Evolutionary conservation across 2,113 vertebrate species (phyloP), one percentile per base, ranked within the genome.

Genomic region (Bubo scandiacus): DNA sequence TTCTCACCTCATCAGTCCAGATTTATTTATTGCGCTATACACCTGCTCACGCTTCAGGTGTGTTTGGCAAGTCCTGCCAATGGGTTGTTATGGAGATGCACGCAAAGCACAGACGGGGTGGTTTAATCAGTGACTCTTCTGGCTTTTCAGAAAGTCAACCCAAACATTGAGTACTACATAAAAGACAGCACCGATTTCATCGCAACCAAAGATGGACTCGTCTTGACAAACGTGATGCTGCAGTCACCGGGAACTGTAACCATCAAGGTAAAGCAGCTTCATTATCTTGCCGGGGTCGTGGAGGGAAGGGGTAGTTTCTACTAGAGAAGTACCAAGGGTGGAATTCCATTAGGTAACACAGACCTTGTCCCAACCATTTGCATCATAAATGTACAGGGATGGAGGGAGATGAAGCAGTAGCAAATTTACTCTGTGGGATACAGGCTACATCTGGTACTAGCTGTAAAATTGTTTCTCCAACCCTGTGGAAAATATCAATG

Each of bases 101-200:
- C 0, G 1, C 36, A 36, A 81, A 75, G 32, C 75, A 40, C 72
- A 30, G 38, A 10, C 8, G 11, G 23, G 6, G 52, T 25, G 38
- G 20, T 82, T 88, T 94, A 43, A 91, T 80, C 70, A 32, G 27
- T 40, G 21, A 2, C 30, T 66, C 40, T 82, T 84, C 54, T 94
- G 93, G 2, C n/a, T 94, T 95, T 96, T 92, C 97, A 99, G 99
- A 98, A 98, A 71, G 8, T 98, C 89, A 99, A 99, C 96, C 98
- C 99, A 57, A 98, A 98, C 49, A 90, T 99, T 9, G 87, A 90
- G 67, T 99, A 99, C 38, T 97, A 96, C 91, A 97, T 99, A 61
- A 97, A 98, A 92, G 98, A 98, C 97, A 99, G 98, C 98, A 98
- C 97, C 1, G 97, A 98, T 30, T 99, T 99, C 93, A 98, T 93